Base-by-base conservation (phyloP, 2,113 vertebrate genomes). In the Ophiodon elongatus region DNA sequence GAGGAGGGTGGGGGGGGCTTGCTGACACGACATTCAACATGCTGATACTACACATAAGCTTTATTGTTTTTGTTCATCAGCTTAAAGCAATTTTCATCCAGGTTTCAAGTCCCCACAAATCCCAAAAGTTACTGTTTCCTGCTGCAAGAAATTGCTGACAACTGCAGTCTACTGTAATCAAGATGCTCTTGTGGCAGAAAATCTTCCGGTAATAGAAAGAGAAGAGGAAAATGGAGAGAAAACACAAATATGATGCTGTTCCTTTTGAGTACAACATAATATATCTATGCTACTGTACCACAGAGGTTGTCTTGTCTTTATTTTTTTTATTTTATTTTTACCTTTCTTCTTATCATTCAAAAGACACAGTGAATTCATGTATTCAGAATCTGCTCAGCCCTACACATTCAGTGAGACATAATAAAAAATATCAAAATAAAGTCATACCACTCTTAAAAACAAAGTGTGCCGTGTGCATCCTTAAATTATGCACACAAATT, bases 161-260 rank as follows among this genome's bases (percentile, higher is more conserved):
- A 1, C 25, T 2, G 17, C 52, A 47, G 29, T 74, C 66, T 66
- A 14, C n/a, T 25, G 37, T 45, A 59, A 86, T 82, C 70, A 79
- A 84, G 41, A 73, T 80, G 41, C 68, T 73, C 47, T 19, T 29
- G 56, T 63, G 62, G 50, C 63, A 67, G 19, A 72, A 69, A 77
- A 78, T 31, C 43, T 59, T 59, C 62, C 47, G 35, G 52, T 77
- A 56, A 82, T 35, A 60, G 39, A 65, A 79, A 67, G 43, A 27
- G 45, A 78, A 41, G n/a, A 27, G 67, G 25, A 25, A 66, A 71
- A 41, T 15, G 14, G 33, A 27, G 50, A 43, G 39, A 50, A 81
- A 79, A 79, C 66, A 66, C 71, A 82, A 79, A 87, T 78, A 31
- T 29, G 27, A 31, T 73, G 63, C 56, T 84, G 82, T 45, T 70